phyloP scores from a whole-genome alignment of 2,888 invertebrate genomes.

The Lepidonotus clava region DNA sequence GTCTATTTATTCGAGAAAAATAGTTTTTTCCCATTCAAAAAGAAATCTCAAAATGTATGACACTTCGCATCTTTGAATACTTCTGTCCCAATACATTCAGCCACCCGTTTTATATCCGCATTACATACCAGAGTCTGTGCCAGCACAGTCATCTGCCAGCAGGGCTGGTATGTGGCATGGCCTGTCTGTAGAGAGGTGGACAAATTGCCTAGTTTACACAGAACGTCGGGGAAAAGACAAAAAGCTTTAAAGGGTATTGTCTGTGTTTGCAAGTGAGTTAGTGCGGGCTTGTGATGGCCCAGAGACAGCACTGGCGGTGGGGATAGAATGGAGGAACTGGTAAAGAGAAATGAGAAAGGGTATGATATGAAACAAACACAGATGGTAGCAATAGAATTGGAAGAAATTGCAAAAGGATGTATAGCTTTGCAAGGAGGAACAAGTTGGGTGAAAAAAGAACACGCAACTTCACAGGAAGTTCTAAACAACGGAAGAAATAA shows the following conservation, averaged over 20 bases:
- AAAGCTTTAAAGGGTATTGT: not conserved
- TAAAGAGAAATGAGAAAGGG: too few relatives aligned
- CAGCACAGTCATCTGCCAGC: not conserved
- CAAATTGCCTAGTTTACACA: not conserved
- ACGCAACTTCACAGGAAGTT: too few relatives aligned
- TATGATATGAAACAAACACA: too few relatives aligned
- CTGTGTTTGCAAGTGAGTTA: not conserved
- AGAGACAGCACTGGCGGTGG: not conserved
- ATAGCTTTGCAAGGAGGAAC: too few relatives aligned
- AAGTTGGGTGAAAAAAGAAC: too few relatives aligned
- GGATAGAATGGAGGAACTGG: not conserved
- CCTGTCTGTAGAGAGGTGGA: not conserved
- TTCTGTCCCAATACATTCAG: too few relatives aligned
- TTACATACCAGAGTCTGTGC: not conserved
- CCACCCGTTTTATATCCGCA: not conserved
- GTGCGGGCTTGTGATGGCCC: too few relatives aligned
- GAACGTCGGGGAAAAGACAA: not conserved
- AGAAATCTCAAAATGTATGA: not conserved
- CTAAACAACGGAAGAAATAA: too few relatives aligned
- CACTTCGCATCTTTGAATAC: too few relatives aligned
- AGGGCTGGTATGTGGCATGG: not conserved
- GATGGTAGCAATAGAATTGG: too few relatives aligned
- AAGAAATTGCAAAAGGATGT: too few relatives aligned
- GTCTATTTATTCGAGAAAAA: not conserved
- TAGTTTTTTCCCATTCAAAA: not conserved